These are phyloP conservation scores for Dasyurus viverrinus DNA, from an alignment of 2,113 vertebrate species.

Conservation along the genomic window DNA sequence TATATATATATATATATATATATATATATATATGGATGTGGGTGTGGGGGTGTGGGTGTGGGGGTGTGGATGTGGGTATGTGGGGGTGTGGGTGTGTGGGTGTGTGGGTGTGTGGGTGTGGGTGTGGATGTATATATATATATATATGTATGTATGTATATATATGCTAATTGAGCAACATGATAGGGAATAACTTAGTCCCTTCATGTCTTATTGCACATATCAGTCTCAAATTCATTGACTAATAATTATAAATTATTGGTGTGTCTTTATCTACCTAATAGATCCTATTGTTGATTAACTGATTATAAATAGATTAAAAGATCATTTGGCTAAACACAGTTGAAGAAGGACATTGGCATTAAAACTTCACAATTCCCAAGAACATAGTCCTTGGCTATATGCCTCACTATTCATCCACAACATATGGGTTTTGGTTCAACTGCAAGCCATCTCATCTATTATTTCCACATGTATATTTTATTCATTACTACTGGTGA, in stretches of 20 bases:
- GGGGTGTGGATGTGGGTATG: no score
- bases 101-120: no score
- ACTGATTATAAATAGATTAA: conserved; percentile 18
- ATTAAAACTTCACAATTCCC: conserved; percentile 48
- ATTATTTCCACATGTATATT: background rate
- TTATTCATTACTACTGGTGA: background rate
- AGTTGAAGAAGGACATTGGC: background rate
- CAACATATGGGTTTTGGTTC: conserved; percentile 5
- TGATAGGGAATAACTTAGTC: conserved; percentile 30
- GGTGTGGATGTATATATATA: no score
- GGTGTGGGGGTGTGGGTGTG: no score
- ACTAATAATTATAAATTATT: background rate
- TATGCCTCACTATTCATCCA: background rate
- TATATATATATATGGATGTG: no score
- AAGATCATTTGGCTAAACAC: conserved; percentile 15
- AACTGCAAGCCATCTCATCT: background rate
- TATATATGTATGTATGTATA: conserved; percentile 37
- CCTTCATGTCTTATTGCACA: background rate
- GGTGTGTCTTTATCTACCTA: background rate
- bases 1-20: conserved; percentile 53
- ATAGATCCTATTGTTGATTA: conserved; percentile 6
- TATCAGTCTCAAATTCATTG: background rate
- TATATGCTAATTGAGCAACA: conserved; percentile 6
- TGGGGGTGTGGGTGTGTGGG: no score
- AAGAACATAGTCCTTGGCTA: conserved; percentile 14